Percentiles rank a stretch among this genome's conserved stretches.
These are phyloP conservation scores for Orchesella cincta DNA, from an alignment of 1,140 invertebrate species.

Conservation along the genomic window DNA sequence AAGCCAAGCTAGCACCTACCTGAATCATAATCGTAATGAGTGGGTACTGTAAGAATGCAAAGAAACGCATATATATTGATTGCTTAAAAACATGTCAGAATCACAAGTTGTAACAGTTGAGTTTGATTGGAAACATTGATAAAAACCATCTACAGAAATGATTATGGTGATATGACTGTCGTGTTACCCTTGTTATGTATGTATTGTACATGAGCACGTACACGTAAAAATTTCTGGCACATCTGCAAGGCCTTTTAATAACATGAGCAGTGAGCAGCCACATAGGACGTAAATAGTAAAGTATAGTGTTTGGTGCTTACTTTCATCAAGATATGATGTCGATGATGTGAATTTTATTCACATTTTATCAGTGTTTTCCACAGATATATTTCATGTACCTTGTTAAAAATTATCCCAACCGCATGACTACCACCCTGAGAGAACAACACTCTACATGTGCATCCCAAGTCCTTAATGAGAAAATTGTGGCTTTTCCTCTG, in stretches of 20 bases:
- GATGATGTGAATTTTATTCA: slow-evolving; percentile 30
- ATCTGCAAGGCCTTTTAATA: too few relatives aligned
- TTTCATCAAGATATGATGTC: not conserved
- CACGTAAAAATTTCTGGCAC: too few relatives aligned
- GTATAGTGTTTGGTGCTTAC: too few relatives aligned
- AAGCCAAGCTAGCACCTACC: not conserved
- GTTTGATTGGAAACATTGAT: slow-evolving; percentile 22
- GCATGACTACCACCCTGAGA: not conserved
- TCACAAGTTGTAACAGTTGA: slow-evolving; percentile 12
- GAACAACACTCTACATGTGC: slow-evolving; percentile 14
- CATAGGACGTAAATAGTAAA: too few relatives aligned
- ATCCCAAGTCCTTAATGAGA: slow-evolving; percentile 7
- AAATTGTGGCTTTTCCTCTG: slow-evolving; percentile 7
- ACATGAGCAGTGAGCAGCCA: too few relatives aligned
- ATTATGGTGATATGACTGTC: slow-evolving; percentile 1
- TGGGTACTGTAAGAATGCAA: not conserved
- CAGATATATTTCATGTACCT: slow-evolving; percentile 17
- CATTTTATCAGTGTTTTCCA: slow-evolving; percentile 6
- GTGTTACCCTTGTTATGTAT: too few relatives aligned
- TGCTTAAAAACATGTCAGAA: slow-evolving; percentile 15
- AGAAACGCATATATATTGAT: too few relatives aligned
- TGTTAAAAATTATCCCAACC: not conserved
- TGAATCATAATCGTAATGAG: not conserved
- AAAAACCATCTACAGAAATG: slow-evolving; percentile 2
- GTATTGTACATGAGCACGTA: too few relatives aligned